Evolutionary conservation across 2,888 invertebrate genomes (phyloP).

Genomic region (Drosophila emarginata): DNA sequence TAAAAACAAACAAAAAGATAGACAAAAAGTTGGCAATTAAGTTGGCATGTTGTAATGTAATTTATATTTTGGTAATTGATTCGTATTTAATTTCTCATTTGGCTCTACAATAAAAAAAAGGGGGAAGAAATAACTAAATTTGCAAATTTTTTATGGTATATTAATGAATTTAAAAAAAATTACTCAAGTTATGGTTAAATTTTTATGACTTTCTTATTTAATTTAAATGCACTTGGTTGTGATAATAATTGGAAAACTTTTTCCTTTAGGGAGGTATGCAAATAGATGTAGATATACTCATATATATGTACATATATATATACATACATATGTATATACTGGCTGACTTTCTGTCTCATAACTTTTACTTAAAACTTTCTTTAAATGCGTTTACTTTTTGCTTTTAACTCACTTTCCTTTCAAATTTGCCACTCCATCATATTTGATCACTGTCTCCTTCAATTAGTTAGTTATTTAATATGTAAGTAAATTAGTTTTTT

Average conservation of each 20-base stretch:
- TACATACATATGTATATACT: neutral
- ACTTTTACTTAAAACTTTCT: constrained; percentile 2
- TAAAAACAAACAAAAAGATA: constrained; percentile 25
- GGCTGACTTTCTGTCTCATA: neutral
- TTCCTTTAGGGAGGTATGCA: neutral
- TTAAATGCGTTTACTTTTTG: neutral
- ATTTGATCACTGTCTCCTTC: neutral
- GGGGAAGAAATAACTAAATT: neutral
- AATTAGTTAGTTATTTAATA: neutral
- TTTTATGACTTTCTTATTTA: neutral
- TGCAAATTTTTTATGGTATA: neutral
- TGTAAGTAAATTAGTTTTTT: neutral
- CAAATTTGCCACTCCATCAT: neutral
- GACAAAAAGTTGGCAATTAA: neutral
- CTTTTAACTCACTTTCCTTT: neutral
- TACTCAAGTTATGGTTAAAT: neutral
- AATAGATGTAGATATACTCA: too few relatives aligned
- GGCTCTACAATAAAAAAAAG: neutral
- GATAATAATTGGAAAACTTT: constrained; percentile 1
- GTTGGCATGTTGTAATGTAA: neutral
- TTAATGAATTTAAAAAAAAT: neutral
- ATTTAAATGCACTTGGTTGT: neutral
- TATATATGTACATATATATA: neutral
- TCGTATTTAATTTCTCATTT: neutral
- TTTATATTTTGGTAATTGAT: constrained; percentile 1